Evolutionary conservation across 2,113 vertebrate species (phyloP).

Genomic region (Acanthochromis polyacanthus): DNA sequence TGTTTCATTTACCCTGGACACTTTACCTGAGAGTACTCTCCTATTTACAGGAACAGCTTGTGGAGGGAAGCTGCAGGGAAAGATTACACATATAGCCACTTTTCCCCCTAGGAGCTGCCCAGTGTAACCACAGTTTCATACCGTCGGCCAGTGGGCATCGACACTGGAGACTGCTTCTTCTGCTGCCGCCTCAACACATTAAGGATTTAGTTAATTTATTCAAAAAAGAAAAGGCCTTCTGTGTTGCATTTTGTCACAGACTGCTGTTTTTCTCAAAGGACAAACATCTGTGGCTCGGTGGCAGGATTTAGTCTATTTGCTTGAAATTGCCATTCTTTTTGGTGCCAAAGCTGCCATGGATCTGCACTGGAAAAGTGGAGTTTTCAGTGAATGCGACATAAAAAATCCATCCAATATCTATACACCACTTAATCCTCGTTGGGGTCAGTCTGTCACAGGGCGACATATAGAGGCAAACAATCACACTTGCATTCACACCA

Average conservation of each 20-base stretch:
- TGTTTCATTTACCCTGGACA: background rate
- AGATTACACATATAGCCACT: background rate
- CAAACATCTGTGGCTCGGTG: background rate
- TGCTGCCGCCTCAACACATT: constrained; percentile 14
- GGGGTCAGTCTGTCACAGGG: too few species aligned
- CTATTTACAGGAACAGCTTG: constrained; percentile 38
- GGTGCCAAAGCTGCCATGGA: too few species aligned
- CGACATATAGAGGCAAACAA: too few species aligned
- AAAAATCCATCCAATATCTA: too few species aligned
- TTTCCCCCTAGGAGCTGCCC: too few species aligned
- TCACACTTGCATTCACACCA: too few species aligned
- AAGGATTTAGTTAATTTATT: background rate
- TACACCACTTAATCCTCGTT: too few species aligned
- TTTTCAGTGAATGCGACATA: too few species aligned
- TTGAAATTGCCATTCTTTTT: too few species aligned
- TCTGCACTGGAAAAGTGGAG: too few species aligned
- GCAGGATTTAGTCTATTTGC: background rate
- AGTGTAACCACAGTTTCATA: too few species aligned
- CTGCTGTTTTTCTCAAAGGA: constrained; percentile 1
- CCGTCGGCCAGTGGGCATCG: background rate
- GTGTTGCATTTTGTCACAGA: background rate
- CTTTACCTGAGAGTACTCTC: background rate
- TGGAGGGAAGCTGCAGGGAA: constrained; percentile 1
- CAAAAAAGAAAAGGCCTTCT: constrained; percentile 5
- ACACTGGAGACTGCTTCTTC: constrained; percentile 1